Evolutionary conservation across 2,113 vertebrate species (phyloP), one percentile per base, ranked within the genome.

Genomic region (Ophiodon elongatus): DNA sequence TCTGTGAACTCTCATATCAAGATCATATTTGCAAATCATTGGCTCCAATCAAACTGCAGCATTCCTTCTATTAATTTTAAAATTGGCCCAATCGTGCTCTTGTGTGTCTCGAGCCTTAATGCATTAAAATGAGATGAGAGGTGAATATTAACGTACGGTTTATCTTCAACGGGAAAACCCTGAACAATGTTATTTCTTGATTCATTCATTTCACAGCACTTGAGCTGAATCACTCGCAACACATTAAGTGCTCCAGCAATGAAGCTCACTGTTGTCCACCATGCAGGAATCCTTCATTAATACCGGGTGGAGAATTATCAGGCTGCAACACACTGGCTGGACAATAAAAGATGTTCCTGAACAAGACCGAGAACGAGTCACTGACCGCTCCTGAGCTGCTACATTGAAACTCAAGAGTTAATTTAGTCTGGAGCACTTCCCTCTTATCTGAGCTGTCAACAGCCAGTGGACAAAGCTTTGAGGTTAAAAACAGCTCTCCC

Each of bases 171-270:
- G 71, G 37, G 35, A 64, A 43, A 25, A 41, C 56, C 17, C 56
- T 8, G 73, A 74, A 79, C 70, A 57, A 41, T 83, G 59, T 82
- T 84, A 70, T 73, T 89, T 87, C 75, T 74, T 84, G 82, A 83
- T 74, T 88, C 71, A 84, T 76, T 63, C 74, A 86, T 92, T 92
- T 92, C 85, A 89, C 52, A 77, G 76, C 80, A 83, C 81, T 86
- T 85, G 70, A 87, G 66, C 77, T 60, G 10, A 80, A 93, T 67
- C 6, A 85, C 70, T 83, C 47, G 52, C 72, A 79, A 81, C 54
- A 66, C 86, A 79, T 43, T 78, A 87, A 88, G 78, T 45, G 79
- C 63, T 47, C 47, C 35, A 66, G 60, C 83, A 86, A 91, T 83
- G 37, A 87, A 88, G 82, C 76, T 87, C 74, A 88, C 79, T 83